phyloP scores from a whole-genome alignment of 2,888 invertebrate species.

The Drosophila parthenogenetica region DNA sequence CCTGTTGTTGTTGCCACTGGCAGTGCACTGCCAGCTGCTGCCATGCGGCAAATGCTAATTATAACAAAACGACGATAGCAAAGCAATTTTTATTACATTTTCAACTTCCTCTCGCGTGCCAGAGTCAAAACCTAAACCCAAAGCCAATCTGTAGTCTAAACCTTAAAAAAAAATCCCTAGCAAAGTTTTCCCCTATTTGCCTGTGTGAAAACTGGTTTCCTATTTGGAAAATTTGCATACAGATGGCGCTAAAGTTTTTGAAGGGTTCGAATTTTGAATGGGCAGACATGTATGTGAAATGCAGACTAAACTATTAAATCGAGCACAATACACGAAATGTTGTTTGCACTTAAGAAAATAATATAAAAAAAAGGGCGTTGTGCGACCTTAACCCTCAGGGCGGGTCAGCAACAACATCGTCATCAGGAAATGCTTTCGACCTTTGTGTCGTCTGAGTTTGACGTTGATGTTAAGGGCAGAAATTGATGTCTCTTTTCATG shows the following conservation, averaged over 20 bases:
- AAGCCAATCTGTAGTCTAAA: neutral
- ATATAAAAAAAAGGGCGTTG: conserved; percentile 5
- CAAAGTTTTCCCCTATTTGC: conserved; percentile 17
- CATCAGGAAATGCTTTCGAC: conserved; percentile 28
- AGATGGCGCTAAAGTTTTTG: conserved; percentile 44
- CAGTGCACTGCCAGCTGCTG: conserved; percentile 58
- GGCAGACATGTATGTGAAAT: conserved; percentile 24
- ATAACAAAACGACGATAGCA: conserved; percentile 57
- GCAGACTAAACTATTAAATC: conserved; percentile 40
- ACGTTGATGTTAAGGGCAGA: conserved; percentile 27
- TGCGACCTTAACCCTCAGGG: conserved; percentile 30
- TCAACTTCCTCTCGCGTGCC: conserved; percentile 65
- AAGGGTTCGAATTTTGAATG: conserved; percentile 38
- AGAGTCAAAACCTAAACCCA: conserved; percentile 2
- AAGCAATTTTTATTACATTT: conserved; percentile 62
- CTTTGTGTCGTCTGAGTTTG: conserved; percentile 39
- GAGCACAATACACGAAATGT: conserved; percentile 4
- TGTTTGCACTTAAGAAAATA: conserved; percentile 12
- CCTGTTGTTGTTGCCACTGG: neutral
- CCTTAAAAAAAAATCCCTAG: conserved; percentile 3
- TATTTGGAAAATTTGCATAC: conserved; percentile 51
- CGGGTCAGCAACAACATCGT: conserved; percentile 9
- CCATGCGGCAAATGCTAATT: conserved; percentile 71
- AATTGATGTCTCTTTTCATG: conserved; percentile 19
- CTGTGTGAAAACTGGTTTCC: conserved; percentile 1